A percentile compares a stretch with the other conserved stretches of the same genome.
Conservation (phyloP, 1,140 invertebrate species). For the Halesus radiatus region DNA sequence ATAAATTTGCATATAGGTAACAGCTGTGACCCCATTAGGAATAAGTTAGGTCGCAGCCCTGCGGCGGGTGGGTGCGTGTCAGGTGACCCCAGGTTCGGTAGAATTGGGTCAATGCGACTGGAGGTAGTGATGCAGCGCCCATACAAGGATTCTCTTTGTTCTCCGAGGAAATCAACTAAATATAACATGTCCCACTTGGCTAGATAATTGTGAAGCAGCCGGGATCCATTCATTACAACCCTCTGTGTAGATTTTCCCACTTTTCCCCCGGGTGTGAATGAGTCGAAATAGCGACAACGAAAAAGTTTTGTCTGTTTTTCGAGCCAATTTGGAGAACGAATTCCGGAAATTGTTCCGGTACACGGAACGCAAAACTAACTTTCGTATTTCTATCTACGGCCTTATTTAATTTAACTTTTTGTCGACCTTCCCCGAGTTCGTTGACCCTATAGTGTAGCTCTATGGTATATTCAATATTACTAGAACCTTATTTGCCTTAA, state of each 20-base stretch:
- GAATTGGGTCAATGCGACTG: slow-evolving; percentile 6
- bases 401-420: too few relatives aligned
- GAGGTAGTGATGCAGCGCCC: background rate
- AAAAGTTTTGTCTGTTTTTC: too few relatives aligned
- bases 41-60: background rate
- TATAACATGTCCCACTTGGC: background rate
- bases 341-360: too few relatives aligned
- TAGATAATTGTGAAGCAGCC: background rate
- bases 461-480: too few relatives aligned
- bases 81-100: background rate
- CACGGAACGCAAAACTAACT: too few relatives aligned
- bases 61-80: background rate
- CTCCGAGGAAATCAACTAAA: background rate
- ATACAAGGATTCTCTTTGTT: slow-evolving; percentile 6
- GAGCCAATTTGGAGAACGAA: too few relatives aligned
- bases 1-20: background rate
- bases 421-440: too few relatives aligned
- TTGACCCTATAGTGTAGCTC: too few relatives aligned
- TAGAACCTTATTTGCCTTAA: too few relatives aligned
- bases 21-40: background rate
- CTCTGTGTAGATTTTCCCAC: background rate
- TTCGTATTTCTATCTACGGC: too few relatives aligned
- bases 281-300: too few relatives aligned
- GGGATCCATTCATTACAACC: background rate
- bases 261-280: too few relatives aligned